These are phyloP conservation scores for Clarias macrocephalus DNA, from an alignment of 2,113 vertebrate genomes.

Conservation along the genomic window DNA sequence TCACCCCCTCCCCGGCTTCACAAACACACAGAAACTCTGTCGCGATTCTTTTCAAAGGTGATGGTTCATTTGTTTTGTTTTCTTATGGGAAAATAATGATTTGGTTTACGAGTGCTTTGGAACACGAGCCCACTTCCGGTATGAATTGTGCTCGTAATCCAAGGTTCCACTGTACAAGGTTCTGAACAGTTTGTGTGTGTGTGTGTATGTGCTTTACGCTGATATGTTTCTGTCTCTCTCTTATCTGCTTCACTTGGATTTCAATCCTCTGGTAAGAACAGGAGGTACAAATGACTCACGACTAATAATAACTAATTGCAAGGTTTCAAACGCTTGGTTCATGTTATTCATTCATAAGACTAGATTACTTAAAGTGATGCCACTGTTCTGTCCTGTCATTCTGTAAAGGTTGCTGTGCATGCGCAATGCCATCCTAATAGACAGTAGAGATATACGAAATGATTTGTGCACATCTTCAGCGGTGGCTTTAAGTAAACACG, in stretches of 20 bases:
- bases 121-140: no score
- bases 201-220: conserved; percentile 25
- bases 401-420: conserved; percentile 2
- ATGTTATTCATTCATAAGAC: background rate
- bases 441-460: background rate
- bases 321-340: background rate
- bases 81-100: no score
- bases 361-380: background rate
- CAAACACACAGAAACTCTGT: no score
- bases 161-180: no score
- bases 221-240: conserved; percentile 89
- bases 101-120: no score
- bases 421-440: background rate
- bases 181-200: conserved; percentile 9
- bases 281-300: conserved; percentile 86
- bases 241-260: conserved; percentile 94
- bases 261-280: conserved; percentile 97
- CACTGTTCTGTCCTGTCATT: background rate
- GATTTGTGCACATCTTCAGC: background rate
- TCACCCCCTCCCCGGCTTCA: no score
- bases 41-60: no score
- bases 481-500: background rate
- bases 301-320: conserved; percentile 32
- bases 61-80: no score
- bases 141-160: no score